A percentile compares a stretch with the other conserved stretches of the same genome.
Evolutionary conservation across 2,797 vertebrate genomes (phyloP).

Genomic region (Amblyraja radiata): DNA sequence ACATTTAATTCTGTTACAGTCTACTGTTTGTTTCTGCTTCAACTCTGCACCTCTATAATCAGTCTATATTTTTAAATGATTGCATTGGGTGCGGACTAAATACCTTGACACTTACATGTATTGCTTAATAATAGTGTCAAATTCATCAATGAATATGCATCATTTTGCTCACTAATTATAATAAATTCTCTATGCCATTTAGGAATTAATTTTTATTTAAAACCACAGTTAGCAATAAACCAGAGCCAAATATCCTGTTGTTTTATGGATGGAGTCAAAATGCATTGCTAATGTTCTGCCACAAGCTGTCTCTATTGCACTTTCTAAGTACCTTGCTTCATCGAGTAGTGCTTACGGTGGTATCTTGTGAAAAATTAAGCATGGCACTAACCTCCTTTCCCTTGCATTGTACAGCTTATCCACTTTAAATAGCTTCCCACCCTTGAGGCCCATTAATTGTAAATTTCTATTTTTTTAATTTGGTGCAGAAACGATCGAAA

Average conservation of each 20-base stretch:
- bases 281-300: constrained; percentile 13
- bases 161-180: not conserved
- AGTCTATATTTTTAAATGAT: not conserved
- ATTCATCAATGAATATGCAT: not conserved
- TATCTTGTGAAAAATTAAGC: not conserved
- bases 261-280: not conserved
- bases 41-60: not conserved
- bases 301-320: constrained; percentile 34
- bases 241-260: not conserved
- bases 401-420: not conserved
- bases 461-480: not conserved
- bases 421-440: not conserved
- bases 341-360: not conserved
- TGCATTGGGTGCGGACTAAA: not conserved
- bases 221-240: not conserved
- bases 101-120: not conserved
- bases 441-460: constrained; percentile 6
- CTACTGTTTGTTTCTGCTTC: not conserved
- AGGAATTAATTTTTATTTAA: not conserved
- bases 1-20: not conserved
- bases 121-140: not conserved
- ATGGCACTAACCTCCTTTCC: not conserved
- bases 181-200: not conserved
- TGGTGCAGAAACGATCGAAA: not conserved
- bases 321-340: not conserved